Evolutionary conservation across 2,888 invertebrate genomes (phyloP).

Genomic region (Drosophila percnosoma): DNA sequence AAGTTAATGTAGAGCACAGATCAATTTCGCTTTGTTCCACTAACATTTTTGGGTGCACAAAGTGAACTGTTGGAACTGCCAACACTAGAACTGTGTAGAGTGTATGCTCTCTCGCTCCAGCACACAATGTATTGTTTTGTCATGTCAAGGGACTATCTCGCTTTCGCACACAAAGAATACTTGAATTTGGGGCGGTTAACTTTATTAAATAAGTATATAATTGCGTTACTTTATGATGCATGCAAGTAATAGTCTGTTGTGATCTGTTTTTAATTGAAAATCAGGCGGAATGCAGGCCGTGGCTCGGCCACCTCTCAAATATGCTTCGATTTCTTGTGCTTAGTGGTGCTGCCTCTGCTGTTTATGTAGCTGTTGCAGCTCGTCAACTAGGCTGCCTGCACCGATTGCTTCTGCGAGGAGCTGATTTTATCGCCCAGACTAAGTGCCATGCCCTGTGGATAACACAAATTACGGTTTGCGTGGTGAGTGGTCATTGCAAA

Average conservation of each 20-base stretch:
- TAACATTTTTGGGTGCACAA: background rate
- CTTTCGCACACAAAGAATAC: background rate
- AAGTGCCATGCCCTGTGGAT: slow-evolving; percentile 96
- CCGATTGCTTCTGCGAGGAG: slow-evolving; percentile 91
- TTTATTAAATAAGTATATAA: slow-evolving; percentile 56
- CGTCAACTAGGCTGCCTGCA: slow-evolving; percentile 82
- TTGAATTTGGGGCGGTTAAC: slow-evolving; percentile 33
- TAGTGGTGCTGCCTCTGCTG: slow-evolving; percentile 14
- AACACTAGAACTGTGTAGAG: background rate
- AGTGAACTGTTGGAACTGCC: background rate
- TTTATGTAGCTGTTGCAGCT: background rate
- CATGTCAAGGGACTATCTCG: background rate
- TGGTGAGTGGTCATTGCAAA: background rate
- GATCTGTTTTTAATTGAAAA: slow-evolving; percentile 45
- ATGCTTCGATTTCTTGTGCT: slow-evolving; percentile 37
- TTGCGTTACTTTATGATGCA: slow-evolving; percentile 35
- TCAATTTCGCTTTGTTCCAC: background rate
- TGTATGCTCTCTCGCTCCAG: slow-evolving; percentile 12
- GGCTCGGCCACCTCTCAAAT: slow-evolving; percentile 39
- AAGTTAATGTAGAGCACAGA: background rate
- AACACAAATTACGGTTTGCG: background rate
- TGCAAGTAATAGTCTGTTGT: slow-evolving; percentile 45
- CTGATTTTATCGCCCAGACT: slow-evolving; percentile 99
- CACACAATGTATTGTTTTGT: background rate
- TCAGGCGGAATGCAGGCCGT: slow-evolving; percentile 55